Conservation (phyloP, 2,113 vertebrate species). For the Euleptes europaea region DNA sequence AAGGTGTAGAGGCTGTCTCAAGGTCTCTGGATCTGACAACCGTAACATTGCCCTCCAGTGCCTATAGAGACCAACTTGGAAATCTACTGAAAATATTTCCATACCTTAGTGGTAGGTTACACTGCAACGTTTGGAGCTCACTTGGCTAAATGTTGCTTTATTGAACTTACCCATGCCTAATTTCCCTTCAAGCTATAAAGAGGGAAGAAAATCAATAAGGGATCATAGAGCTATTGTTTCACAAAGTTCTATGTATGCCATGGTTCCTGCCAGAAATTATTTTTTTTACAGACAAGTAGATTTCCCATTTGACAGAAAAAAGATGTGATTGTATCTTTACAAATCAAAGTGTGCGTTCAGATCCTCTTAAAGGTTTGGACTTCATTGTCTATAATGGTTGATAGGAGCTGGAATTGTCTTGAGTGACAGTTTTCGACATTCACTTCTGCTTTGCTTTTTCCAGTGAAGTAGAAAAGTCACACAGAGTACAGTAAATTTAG, state of each 20-base stretch:
- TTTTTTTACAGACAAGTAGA: neutral
- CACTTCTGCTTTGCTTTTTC: conserved; percentile 44
- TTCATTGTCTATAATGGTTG: conserved; percentile 49
- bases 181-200: neutral
- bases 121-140: neutral
- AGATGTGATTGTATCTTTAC: neutral
- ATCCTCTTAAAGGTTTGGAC: conserved; percentile 19
- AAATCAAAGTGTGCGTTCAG: conserved; percentile 33
- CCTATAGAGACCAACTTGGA: too few species aligned
- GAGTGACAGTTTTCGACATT: conserved; percentile 58
- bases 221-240: neutral
- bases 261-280: neutral
- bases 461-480: conserved; percentile 63
- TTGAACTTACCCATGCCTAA: neutral
- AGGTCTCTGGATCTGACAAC: neutral
- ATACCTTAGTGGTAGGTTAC: neutral
- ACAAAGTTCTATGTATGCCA: accelerated
- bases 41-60: neutral
- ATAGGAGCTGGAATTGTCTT: conserved; percentile 43
- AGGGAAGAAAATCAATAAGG: neutral
- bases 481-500: conserved; percentile 45
- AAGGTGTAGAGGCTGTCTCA: too few species aligned
- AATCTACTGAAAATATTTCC: neutral
- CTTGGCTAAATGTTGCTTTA: neutral
- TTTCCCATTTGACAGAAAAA: conserved; percentile 24